phyloP scores from a whole-genome alignment of 2,888 invertebrate species.

The Rhogogaster chlorosoma region DNA sequence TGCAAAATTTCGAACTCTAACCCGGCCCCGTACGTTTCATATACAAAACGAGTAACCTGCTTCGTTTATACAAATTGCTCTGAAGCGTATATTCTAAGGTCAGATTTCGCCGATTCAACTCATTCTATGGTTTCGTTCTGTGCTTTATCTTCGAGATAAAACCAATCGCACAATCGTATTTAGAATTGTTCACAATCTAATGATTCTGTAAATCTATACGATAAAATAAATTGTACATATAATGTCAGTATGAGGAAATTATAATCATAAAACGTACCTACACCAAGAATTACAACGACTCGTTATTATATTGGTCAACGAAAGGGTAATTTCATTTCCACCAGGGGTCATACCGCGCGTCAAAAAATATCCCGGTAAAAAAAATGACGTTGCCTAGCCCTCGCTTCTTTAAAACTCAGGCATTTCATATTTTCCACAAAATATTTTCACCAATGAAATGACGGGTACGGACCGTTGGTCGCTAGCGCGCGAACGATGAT shows the following conservation, averaged over 20 bases:
- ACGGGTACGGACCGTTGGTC: neutral
- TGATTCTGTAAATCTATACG: too few relatives aligned
- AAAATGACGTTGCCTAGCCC: neutral
- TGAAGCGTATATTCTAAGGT: too few relatives aligned
- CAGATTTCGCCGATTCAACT: neutral
- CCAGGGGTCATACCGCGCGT: neutral
- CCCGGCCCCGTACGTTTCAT: too few relatives aligned
- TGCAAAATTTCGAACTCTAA: too few relatives aligned
- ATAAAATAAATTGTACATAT: too few relatives aligned
- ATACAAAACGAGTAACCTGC: too few relatives aligned
- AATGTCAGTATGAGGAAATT: neutral
- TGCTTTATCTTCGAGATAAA: neutral
- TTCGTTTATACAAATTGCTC: too few relatives aligned
- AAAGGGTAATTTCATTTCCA: neutral
- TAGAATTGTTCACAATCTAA: neutral
- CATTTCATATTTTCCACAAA: constrained; percentile 15
- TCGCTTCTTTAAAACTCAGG: constrained; percentile 12
- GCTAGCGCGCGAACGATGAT: constrained; percentile 36
- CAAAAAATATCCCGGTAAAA: neutral
- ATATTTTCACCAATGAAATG: constrained; percentile 13
- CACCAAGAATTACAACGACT: neutral
- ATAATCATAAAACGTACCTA: neutral
- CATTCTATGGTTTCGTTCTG: neutral
- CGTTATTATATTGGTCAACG: neutral
- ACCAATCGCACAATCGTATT: neutral